phyloP scores from a whole-genome alignment of 2,113 vertebrate species.

The Isichthys henryi region DNA sequence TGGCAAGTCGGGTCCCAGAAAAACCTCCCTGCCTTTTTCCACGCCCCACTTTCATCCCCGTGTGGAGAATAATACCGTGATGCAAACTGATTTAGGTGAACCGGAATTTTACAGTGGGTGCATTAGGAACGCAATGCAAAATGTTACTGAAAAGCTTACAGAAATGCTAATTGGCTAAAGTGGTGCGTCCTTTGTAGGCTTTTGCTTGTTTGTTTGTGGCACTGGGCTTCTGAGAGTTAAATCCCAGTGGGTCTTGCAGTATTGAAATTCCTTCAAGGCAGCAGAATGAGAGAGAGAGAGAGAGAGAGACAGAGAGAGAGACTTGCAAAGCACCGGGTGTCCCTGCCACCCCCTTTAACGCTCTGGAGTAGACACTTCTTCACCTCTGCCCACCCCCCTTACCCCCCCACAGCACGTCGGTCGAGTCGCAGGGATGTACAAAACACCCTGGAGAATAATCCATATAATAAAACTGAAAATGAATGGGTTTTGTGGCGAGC shows the following conservation, averaged over 20 bases:
- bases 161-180: neutral
- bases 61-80: neutral
- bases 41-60: neutral
- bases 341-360: slow-evolving; percentile 50
- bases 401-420: slow-evolving; percentile 36
- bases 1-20: neutral
- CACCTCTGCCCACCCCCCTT: slow-evolving; percentile 38
- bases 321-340: slow-evolving; percentile 43
- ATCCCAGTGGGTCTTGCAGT: neutral
- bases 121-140: neutral
- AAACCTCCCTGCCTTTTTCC: neutral
- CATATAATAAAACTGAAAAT: slow-evolving; percentile 59
- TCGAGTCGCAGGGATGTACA: slow-evolving; percentile 39
- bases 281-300: neutral
- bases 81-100: neutral
- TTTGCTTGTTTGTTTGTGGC: neutral
- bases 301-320: neutral
- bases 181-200: neutral
- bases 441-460: slow-evolving; percentile 55
- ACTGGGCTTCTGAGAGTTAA: neutral
- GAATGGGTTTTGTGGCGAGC: slow-evolving; percentile 59
- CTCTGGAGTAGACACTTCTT: slow-evolving; percentile 51
- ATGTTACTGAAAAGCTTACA: neutral
- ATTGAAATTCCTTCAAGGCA: slow-evolving; percentile 32
- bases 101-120: neutral